These are phyloP conservation scores for Acrossocheilus fasciatus DNA, from an alignment of 2,797 vertebrate species.

Conservation along the genomic window DNA sequence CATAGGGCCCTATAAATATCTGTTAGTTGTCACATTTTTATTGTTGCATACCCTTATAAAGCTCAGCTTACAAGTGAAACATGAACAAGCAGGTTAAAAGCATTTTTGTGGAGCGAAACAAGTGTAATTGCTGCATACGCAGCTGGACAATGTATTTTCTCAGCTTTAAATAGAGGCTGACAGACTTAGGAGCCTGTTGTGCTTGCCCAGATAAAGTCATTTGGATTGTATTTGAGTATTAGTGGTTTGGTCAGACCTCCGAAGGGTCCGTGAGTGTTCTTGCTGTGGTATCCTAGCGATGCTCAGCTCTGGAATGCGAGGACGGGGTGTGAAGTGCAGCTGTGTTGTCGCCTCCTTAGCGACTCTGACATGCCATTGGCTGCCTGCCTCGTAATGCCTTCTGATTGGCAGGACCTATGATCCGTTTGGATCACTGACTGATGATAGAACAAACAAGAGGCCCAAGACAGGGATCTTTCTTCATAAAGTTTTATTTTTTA, in stretches of 20 bases:
- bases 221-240: conserved; percentile 15
- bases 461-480: neutral
- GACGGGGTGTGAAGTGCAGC: conserved; percentile 42
- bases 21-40: too few species aligned
- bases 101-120: neutral
- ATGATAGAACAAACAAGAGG: conserved; percentile 29
- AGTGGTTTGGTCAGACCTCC: conserved; percentile 5
- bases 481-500: neutral
- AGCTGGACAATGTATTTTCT: neutral
- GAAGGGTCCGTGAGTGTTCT: conserved; percentile 33
- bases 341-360: conserved; percentile 10
- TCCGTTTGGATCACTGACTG: conserved; percentile 3
- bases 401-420: conserved; percentile 36
- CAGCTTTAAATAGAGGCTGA: neutral
- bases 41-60: too few species aligned
- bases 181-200: neutral
- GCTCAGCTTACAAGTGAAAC: too few species aligned
- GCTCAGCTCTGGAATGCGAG: conserved; percentile 42
- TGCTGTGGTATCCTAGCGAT: conserved; percentile 53
- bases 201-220: conserved; percentile 26
- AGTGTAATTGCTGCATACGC: neutral
- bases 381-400: neutral
- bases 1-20: too few species aligned
- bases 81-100: too few species aligned
- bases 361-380: conserved; percentile 27